phyloP scores from a whole-genome alignment of 2,113 vertebrate species.

The Salvelinus alpinus region DNA sequence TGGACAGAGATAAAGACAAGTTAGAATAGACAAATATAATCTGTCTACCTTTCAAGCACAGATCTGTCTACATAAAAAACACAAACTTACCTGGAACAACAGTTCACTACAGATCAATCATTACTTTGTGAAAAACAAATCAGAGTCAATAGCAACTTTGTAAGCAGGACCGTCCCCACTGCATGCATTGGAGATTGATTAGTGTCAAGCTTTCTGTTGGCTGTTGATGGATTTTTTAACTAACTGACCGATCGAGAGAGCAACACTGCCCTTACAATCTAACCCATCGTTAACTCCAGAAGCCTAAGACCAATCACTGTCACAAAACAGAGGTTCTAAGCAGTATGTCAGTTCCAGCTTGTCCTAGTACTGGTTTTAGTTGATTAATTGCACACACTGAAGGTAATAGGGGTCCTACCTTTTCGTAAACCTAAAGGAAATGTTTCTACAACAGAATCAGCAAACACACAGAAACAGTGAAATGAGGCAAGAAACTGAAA shows the following conservation, averaged over 20 bases:
- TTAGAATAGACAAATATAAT: background rate
- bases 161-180: slow-evolving; percentile 27
- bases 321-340: background rate
- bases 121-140: slow-evolving; percentile 16
- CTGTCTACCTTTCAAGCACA: too few relatives aligned
- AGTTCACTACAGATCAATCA: background rate
- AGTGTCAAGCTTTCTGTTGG: slow-evolving; percentile 51
- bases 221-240: slow-evolving; percentile 45
- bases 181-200: slow-evolving; percentile 57
- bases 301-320: slow-evolving; percentile 31
- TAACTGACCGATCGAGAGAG: slow-evolving; percentile 21
- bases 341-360: slow-evolving; percentile 74
- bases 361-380: slow-evolving; percentile 55
- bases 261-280: too few relatives aligned
- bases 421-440: slow-evolving; percentile 99
- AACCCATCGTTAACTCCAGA: slow-evolving; percentile 6
- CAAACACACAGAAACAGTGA: slow-evolving; percentile 77
- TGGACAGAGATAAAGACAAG: background rate
- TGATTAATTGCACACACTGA: slow-evolving; percentile 77
- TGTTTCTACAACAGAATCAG: slow-evolving; percentile 99
- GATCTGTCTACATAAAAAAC: background rate
- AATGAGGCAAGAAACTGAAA: slow-evolving; percentile 29
- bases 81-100: slow-evolving; percentile 19
- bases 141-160: slow-evolving; percentile 25
- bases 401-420: slow-evolving; percentile 91